Evolutionary conservation across 2,113 vertebrate species (phyloP), one percentile per base, ranked within the genome.

Genomic region (Chaetodon auriga): DNA sequence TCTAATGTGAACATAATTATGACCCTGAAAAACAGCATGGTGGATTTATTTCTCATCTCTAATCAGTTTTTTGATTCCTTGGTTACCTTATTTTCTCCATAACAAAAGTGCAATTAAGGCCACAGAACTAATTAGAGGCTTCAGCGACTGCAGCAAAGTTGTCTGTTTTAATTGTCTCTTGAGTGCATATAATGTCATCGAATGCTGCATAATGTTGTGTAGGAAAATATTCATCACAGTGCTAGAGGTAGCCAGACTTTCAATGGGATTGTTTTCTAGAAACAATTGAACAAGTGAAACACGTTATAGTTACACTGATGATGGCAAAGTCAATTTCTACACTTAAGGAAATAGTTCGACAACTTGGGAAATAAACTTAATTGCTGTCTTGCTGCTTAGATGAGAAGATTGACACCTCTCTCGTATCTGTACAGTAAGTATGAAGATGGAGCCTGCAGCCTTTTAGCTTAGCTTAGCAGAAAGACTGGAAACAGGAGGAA

Each of bases 91-190:
- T 77, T 92, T 90, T 57, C 61, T 87, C 16, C 58, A 68, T 76
- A 70, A 87, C 64, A 79, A 80, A 72, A 69, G 80, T 68, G 79
- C 60, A 89, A 69, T 73, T 80, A 60, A 78, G 78, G 79, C 80
- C 45, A 68, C 72, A 80, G 70, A 88, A 85, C 73, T 91, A 91
- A 93, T 93, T 91, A 89, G 53, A 89, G 68, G 38, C 41, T 45
- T 64, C 2, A 35, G 30, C 75, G 38, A 55, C 36, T 77, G 68
- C 19, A 35, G 63, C 41, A 69, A 84, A 71, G 48, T 72, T 71
- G 10, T 81, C 5, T 54, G 75, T 46, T 71, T 78, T 60, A 75
- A 74, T 86, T 74, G 61, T 78, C 53, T 78, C n/a, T 71, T 49
- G n/a, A 6, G 16, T 80, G 72, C 60, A 25, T 58, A 36, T 58